Evolutionary conservation across 2,888 invertebrate species (phyloP), one percentile per base, ranked within the genome.

Genomic region (Harpalus rufipes): DNA sequence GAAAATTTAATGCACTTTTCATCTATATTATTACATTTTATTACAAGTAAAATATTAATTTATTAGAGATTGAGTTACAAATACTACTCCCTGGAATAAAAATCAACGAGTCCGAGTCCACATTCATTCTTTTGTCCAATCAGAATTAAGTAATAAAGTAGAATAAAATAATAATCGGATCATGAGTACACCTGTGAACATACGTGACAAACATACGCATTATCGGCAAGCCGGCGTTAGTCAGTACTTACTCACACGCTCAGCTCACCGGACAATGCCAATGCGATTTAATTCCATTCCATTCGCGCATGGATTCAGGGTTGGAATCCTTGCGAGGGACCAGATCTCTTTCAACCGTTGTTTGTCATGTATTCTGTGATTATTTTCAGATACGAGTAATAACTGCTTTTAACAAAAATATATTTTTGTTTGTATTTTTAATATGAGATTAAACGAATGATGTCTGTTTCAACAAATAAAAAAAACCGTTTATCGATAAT

Each of bases 121-220:
- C 44, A 51, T 51, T 51, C 44, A 51, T 51, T 51, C 44, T 51
- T 51, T 51, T 51, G 44, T 51, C 44, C 44, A 51, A 51, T 51
- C 44, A 51, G 61, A 61, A 61, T 61, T 61, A 61, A 61, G 61
- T 61, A 16, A 61, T 61, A 61, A 61, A 61, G 61, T 61, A 61
- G 61, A 18, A 18, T 61, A 61, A 61, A 61, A 61, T 61, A 61
- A 61, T 61, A 61, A 61, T 61, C 61, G 61, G 61, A 61, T 61
- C 61, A 61, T 18, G 61, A 61, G 61, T 61, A 61, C 61, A 61
- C 61, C 61, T 61, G 18, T 61, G 61, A 61, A 61, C 18, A 61
- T 16, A 61, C 61, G 61, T 61, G 61, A 61, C 61, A 21, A 61
- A 61, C 61, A 61, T 61, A 61, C 16, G 18, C 18, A 61, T 61